These are phyloP conservation scores for Ambastaia sidthimunki DNA, from an alignment of 2,797 vertebrate genomes.

Conservation along the genomic window DNA sequence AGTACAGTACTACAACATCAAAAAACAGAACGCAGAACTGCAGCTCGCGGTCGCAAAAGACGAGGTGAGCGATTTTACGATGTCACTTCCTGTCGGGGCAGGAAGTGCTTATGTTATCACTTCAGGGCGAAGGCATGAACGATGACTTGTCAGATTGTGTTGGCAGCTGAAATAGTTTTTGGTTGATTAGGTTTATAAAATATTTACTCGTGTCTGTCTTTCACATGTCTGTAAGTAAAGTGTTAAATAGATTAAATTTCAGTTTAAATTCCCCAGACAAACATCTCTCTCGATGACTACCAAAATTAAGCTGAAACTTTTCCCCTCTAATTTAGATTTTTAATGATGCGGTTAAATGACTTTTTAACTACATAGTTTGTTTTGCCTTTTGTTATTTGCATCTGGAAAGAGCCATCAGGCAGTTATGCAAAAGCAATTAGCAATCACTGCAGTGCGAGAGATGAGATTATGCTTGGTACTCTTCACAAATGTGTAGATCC, in stretches of 20 bases:
- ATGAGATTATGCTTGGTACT: constrained; percentile 11
- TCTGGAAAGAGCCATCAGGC: constrained; percentile 58
- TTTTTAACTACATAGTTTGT: constrained; percentile 65
- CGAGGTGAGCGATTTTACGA: constrained; percentile 80
- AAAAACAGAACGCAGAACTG: constrained; percentile 94
- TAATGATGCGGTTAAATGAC: constrained; percentile 63
- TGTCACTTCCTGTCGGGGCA: not conserved
- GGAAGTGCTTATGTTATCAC: not conserved
- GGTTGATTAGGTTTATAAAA: not conserved
- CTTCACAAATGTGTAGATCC: constrained; percentile 10
- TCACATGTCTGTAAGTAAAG: not conserved
- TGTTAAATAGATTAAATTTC: not conserved
- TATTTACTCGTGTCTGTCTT: not conserved
- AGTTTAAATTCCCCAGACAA: not conserved
- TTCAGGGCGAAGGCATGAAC: not conserved
- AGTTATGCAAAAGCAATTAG: constrained; percentile 60
- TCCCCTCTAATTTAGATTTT: constrained; percentile 53
- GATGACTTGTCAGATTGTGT: not conserved
- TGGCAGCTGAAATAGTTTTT: not conserved
- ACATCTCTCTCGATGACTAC: constrained; percentile 20
- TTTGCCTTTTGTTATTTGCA: constrained; percentile 55
- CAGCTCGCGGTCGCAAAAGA: constrained; percentile 94
- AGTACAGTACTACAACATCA: constrained; percentile 99
- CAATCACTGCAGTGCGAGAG: constrained; percentile 32
- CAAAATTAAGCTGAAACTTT: constrained; percentile 42